Conservation (phyloP, 2,113 vertebrate species). For the Halichoeres trimaculatus region DNA sequence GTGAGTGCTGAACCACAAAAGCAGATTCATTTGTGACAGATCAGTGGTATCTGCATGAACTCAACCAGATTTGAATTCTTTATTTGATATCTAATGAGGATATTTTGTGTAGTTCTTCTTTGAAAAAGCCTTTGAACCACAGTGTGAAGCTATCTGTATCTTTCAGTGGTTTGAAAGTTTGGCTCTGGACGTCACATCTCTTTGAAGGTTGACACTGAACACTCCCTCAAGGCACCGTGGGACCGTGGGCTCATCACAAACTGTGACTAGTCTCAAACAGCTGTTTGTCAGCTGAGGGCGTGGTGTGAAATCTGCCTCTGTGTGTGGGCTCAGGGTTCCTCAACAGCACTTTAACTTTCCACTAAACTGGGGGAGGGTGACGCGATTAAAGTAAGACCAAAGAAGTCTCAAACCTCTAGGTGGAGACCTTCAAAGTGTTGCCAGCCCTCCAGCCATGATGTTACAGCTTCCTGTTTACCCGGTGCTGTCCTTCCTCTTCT, state of each 20-base stretch:
- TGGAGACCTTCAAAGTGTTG: conserved; percentile 73
- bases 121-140: too few relatives aligned
- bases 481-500: conserved; percentile 56
- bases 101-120: too few relatives aligned
- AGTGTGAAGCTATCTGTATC: background rate
- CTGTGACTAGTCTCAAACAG: conserved; percentile 7
- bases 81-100: too few relatives aligned
- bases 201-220: too few relatives aligned
- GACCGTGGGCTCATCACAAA: background rate
- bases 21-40: too few relatives aligned
- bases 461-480: conserved; percentile 81
- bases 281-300: conserved; percentile 41
- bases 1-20: too few relatives aligned
- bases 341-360: conserved; percentile 46
- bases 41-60: too few relatives aligned
- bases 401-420: conserved; percentile 49
- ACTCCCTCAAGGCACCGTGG: too few relatives aligned
- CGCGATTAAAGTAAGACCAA: conserved; percentile 58
- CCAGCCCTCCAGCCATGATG: conserved; percentile 41
- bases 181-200: too few relatives aligned
- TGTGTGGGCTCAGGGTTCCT: conserved; percentile 62
- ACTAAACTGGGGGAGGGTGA: conserved; percentile 50
- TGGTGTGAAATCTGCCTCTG: conserved; percentile 32
- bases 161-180: too few relatives aligned
- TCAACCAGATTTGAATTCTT: too few relatives aligned